Evolutionary conservation across 2,113 vertebrate species (phyloP), one percentile per base, ranked within the genome.

Genomic region (Clarias gariepinus): DNA sequence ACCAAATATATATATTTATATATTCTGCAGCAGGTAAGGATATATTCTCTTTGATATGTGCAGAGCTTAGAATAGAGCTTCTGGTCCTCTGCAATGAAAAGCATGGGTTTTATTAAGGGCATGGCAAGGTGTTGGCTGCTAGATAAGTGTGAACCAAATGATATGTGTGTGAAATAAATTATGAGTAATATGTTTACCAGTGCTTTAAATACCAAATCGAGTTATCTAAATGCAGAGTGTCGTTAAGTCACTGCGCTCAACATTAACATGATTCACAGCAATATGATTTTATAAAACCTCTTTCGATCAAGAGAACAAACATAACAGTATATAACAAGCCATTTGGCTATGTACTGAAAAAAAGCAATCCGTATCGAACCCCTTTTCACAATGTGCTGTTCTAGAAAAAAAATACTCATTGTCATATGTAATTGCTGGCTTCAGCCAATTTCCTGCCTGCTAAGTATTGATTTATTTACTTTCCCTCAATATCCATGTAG

Each of bases 81-180:
- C 6, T 53, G 47, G 10, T 53, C 55, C 36, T 25, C 36, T 74
- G 71, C 71, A 23, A 1, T 74, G 23, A 52, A 71, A 36, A 83
- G 64, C 18, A 36, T 69, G 61, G 69, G 52, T 78, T 52, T 55
- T 9, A 78, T 78, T 57, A 57, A 30, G 28, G 53, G 15, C 19
- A 58, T 30, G n/a, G 76, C 23, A 30, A 79, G 76, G 76, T 58
- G 53, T 28, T 58, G 53, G n/a, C 53, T 57, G 76, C 19, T 57
- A 79, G 41, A 53, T 77, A n/a, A 77, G 73, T 77, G 47, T 77
- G 12, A 73, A 10, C 33, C 41, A 73, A 73, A 36, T 73, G 47
- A 28, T n/a, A 76, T 15, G 47, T 7, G 21, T n/a, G 41, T 47
- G n/a, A 79, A 79, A 57, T 57, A 30, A 79, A 58, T 57, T 3